Percentiles rank a stretch among this genome's conserved stretches.
These are phyloP conservation scores for Pachycephus smyrnensis DNA, from an alignment of 2,888 invertebrate species.

Conservation along the genomic window DNA sequence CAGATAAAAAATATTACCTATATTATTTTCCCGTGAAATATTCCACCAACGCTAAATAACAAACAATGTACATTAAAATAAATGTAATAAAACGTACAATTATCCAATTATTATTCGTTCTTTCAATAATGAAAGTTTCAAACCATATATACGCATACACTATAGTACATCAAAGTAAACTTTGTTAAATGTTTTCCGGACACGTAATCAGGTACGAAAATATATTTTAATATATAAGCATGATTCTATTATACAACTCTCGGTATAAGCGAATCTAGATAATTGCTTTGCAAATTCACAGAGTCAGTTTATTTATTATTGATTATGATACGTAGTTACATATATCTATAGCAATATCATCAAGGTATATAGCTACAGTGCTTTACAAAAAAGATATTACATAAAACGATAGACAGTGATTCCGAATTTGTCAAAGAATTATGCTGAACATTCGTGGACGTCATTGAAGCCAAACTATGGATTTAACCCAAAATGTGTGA, in stretches of 20 bases:
- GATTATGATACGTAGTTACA: not conserved
- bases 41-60: not conserved
- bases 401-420: not conserved
- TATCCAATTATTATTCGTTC: not conserved
- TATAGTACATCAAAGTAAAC: not conserved
- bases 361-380: not conserved
- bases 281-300: not conserved
- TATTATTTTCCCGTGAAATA: not conserved
- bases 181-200: not conserved
- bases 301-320: not conserved
- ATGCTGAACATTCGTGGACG: not conserved
- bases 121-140: not conserved
- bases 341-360: not conserved
- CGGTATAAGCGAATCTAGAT: not conserved
- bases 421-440: not conserved
- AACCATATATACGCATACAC: not conserved
- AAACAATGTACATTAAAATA: not conserved
- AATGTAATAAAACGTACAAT: not conserved
- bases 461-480: not conserved
- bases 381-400: not conserved
- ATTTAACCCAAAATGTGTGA: not conserved
- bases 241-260: not conserved
- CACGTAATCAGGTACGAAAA: not conserved
- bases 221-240: not conserved
- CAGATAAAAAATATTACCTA: not conserved